Percentiles rank a stretch among this genome's conserved stretches.
Conservation (phyloP, 2,888 invertebrate genomes). For the Synanthedon myopaeformis region DNA sequence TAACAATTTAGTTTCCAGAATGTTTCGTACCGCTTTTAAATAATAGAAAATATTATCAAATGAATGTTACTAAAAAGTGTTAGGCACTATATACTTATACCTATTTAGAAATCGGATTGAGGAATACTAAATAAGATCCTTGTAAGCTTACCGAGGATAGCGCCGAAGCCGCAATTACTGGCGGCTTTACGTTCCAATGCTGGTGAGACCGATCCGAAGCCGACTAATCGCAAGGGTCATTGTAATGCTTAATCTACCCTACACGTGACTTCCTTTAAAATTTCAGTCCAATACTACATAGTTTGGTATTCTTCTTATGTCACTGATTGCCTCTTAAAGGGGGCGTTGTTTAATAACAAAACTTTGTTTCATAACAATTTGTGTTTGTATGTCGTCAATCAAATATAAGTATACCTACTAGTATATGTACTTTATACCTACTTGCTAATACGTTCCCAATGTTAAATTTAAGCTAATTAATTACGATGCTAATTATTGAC, state of each 20-base stretch:
- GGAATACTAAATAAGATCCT: slow-evolving; percentile 36
- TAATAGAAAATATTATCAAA: neutral
- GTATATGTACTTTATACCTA: too few relatives aligned
- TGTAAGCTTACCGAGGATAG: slow-evolving; percentile 42
- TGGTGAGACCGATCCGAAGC: slow-evolving; percentile 29
- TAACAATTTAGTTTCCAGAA: too few relatives aligned
- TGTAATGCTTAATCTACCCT: slow-evolving; percentile 41
- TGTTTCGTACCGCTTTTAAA: too few relatives aligned
- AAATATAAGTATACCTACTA: too few relatives aligned
- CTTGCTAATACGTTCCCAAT: too few relatives aligned
- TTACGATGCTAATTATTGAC: neutral
- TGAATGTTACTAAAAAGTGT: too few relatives aligned
- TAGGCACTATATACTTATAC: neutral
- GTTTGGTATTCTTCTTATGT: too few relatives aligned
- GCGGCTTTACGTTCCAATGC: slow-evolving; percentile 43
- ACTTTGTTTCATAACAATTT: too few relatives aligned
- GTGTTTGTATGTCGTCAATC: too few relatives aligned
- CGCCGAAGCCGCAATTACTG: slow-evolving; percentile 58
- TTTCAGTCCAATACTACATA: neutral
- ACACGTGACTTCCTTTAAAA: slow-evolving; percentile 38
- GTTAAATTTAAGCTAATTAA: too few relatives aligned
- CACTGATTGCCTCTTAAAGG: neutral
- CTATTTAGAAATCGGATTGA: too few relatives aligned
- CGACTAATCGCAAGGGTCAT: slow-evolving; percentile 46
- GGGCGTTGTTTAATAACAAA: slow-evolving; percentile 4